Percentiles rank a stretch among this genome's conserved stretches.
Conservation (phyloP, 2,113 vertebrate species). For the Panthera tigris region DNA sequence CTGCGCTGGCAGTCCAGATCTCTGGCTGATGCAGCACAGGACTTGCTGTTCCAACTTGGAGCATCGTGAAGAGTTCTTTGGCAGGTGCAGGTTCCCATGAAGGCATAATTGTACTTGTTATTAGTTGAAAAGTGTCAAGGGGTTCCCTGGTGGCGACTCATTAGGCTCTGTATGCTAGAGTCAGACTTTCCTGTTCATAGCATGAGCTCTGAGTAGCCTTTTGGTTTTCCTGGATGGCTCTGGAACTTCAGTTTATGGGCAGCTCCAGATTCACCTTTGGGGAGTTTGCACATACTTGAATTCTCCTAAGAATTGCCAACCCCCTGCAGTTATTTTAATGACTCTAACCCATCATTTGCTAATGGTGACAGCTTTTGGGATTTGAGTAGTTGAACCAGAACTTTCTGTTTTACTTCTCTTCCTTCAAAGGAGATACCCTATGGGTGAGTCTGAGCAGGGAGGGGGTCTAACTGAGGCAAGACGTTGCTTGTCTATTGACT, state of each 20-base stretch:
- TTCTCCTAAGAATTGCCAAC: neutral
- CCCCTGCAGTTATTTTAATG: no score
- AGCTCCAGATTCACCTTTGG: rapidly evolving
- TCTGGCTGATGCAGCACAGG: neutral
- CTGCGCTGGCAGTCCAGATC: no score
- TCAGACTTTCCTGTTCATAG: neutral
- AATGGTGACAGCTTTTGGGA: neutral
- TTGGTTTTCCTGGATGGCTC: neutral
- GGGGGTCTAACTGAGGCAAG: no score
- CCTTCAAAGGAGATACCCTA: neutral
- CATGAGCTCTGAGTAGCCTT: neutral
- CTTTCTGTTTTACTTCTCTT: neutral
- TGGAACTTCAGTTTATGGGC: neutral
- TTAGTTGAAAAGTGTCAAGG: neutral
- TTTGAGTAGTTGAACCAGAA: neutral
- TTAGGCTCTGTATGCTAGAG: neutral
- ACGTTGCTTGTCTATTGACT: neutral
- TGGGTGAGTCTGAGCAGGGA: neutral
- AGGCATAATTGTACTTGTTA: rapidly evolving
- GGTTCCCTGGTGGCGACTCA: neutral
- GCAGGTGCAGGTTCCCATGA: neutral
- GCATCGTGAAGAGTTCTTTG: neutral
- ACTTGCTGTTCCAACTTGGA: neutral
- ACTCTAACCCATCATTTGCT: rapidly evolving
- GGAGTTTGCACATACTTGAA: neutral